Percentiles rank a stretch among this genome's conserved stretches.
Evolutionary conservation across 2,113 vertebrate genomes (phyloP).

Genomic region (Nyctereutes procyonoides): DNA sequence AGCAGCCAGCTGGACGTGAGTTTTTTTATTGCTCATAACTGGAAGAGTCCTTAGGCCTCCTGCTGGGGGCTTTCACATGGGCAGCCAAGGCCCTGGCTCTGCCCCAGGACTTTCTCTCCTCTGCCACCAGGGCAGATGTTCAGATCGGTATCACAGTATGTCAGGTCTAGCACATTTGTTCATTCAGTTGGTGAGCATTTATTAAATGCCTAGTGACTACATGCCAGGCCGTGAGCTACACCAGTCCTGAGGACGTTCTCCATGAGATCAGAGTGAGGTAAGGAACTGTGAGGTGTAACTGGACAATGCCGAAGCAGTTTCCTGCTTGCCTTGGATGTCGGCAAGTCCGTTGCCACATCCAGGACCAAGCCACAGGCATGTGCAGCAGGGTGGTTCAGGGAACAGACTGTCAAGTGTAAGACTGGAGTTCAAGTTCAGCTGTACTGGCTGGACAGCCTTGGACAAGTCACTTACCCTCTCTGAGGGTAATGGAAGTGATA

Average conservation of each 20-base stretch:
- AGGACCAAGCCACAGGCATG: not conserved
- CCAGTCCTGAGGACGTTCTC: not conserved
- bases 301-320: not conserved
- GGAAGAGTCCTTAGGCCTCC: not conserved
- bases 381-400: not conserved
- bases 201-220: not conserved
- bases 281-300: not conserved
- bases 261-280: not conserved
- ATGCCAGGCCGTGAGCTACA: not conserved
- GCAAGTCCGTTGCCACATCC: not conserved
- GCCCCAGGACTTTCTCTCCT: not conserved
- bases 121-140: not conserved
- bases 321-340: conserved; percentile 41
- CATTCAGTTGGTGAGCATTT: not conserved
- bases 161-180: not conserved
- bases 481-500: not conserved
- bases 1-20: not conserved
- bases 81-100: not conserved
- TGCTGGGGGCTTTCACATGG: rapidly evolving
- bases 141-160: not conserved
- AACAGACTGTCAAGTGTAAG: not conserved
- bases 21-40: not conserved
- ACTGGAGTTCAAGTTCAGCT: not conserved
- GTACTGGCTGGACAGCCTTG: not conserved
- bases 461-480: not conserved